phyloP scores from a whole-genome alignment of 64 coral and sea anemone genomes.

The Acropora tenuis region DNA sequence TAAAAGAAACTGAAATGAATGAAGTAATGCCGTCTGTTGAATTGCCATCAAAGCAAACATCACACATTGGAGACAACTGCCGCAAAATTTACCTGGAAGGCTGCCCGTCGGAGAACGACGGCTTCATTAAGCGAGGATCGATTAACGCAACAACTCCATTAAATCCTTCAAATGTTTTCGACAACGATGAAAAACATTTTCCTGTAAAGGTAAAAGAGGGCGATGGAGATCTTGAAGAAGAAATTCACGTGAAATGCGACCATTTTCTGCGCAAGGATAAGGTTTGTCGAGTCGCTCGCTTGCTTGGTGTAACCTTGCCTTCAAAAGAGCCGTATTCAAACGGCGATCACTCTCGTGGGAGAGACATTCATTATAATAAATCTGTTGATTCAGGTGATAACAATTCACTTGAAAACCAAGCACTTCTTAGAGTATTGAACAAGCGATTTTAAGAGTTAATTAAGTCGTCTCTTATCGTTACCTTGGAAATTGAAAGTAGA shows the following conservation, averaged over 20 bases:
- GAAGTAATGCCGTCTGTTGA: not conserved
- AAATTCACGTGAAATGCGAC: not conserved
- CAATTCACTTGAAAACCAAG: not conserved
- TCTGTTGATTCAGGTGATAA: not conserved
- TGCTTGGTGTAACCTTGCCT: constrained; percentile 24
- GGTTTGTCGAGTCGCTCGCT: not conserved
- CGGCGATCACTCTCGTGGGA: not conserved
- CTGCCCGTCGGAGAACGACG: not conserved
- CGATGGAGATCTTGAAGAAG: not conserved
- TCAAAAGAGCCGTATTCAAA: constrained; percentile 24
- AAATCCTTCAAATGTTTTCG: not conserved
- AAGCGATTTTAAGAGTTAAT: constrained; percentile 13
- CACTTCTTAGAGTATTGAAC: constrained; percentile 27
- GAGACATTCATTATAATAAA: not conserved
- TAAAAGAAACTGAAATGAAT: not conserved
- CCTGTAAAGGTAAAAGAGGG: not conserved
- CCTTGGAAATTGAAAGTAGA: too few relatives aligned
- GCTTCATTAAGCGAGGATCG: not conserved
- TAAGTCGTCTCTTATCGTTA: too few relatives aligned
- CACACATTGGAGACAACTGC: not conserved
- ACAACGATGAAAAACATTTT: not conserved
- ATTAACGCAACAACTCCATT: not conserved
- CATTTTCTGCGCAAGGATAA: not conserved
- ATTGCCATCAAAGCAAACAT: not conserved
- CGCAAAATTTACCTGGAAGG: not conserved